phyloP scores from a whole-genome alignment of 2,797 vertebrate species.

The Pyrocephalus nanus region DNA sequence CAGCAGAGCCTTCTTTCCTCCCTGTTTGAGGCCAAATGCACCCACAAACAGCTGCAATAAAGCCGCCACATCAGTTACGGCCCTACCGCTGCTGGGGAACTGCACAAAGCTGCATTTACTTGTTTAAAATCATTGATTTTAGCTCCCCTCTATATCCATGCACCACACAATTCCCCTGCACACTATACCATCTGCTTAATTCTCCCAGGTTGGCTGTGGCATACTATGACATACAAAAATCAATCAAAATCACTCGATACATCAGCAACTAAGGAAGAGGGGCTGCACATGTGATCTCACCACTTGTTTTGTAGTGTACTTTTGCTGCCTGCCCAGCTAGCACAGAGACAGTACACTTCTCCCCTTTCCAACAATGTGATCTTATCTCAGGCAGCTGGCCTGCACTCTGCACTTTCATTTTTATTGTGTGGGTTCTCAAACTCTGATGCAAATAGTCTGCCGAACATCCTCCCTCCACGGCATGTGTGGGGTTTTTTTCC shows the following conservation, averaged over 20 bases:
- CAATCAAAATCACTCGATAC: neutral
- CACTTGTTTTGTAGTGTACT: neutral
- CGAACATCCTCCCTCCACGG: constrained; percentile 44
- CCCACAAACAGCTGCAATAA: constrained; percentile 61
- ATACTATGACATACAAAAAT: constrained; percentile 13
- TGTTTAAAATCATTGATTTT: constrained; percentile 40
- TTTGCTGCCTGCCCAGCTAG: constrained; percentile 15
- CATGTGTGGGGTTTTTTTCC: neutral
- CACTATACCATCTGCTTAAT: neutral
- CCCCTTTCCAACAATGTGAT: constrained; percentile 54
- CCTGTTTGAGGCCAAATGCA: neutral
- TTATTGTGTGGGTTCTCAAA: constrained; percentile 30
- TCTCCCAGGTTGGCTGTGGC: neutral
- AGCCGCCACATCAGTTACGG: constrained; percentile 37
- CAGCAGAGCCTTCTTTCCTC: constrained; percentile 24
- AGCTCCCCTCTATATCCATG: accelerated
- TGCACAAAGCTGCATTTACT: constrained; percentile 35
- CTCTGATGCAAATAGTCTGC: constrained; percentile 54
- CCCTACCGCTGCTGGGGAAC: neutral
- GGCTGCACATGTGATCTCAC: neutral
- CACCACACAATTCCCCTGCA: neutral
- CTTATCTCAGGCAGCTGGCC: constrained; percentile 51
- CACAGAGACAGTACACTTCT: neutral
- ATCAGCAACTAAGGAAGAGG: neutral
- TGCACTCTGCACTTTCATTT: constrained; percentile 24